Conservation (phyloP, 2,797 vertebrate genomes). For the Selene dorsalis region DNA sequence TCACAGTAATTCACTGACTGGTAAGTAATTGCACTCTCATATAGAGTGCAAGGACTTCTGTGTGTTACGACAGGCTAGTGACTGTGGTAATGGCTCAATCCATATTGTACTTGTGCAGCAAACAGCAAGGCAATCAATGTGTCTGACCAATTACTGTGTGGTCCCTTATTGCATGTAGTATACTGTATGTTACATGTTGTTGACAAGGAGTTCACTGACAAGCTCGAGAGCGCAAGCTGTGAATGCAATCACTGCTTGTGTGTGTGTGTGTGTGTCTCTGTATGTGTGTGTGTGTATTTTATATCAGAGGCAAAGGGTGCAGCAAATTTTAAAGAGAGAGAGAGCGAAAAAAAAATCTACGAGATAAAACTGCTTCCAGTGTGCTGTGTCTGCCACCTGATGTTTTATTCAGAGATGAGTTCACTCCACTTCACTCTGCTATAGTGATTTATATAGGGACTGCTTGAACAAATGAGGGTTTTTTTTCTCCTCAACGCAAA, state of each 20-base stretch:
- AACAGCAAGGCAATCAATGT: constrained; percentile 69
- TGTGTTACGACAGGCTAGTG: constrained; percentile 52
- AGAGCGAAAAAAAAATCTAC: background rate
- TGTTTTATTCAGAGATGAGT: constrained; percentile 80
- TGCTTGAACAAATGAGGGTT: constrained; percentile 73
- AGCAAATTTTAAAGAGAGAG: constrained; percentile 51
- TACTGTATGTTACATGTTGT: constrained; percentile 30
- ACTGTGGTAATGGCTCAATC: constrained; percentile 65
- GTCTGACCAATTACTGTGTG: constrained; percentile 57
- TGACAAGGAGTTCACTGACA: constrained; percentile 16
- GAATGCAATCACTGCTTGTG: constrained; percentile 4
- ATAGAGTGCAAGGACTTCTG: constrained; percentile 44
- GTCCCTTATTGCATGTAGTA: constrained; percentile 11
- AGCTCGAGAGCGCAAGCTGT: constrained; percentile 8
- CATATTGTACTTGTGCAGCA: constrained; percentile 64
- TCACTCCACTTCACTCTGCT: constrained; percentile 61
- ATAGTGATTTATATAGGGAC: constrained; percentile 73
- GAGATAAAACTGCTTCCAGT: constrained; percentile 52
- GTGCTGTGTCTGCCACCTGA: constrained; percentile 67
- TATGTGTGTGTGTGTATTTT: background rate
- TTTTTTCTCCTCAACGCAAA: constrained; percentile 61
- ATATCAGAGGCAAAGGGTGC: constrained; percentile 14
- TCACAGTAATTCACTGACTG: constrained; percentile 59
- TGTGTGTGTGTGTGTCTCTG: background rate
- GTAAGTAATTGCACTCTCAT: constrained; percentile 57